Conservation (phyloP, 1,140 invertebrate genomes). For the Halictus rubicundus region DNA sequence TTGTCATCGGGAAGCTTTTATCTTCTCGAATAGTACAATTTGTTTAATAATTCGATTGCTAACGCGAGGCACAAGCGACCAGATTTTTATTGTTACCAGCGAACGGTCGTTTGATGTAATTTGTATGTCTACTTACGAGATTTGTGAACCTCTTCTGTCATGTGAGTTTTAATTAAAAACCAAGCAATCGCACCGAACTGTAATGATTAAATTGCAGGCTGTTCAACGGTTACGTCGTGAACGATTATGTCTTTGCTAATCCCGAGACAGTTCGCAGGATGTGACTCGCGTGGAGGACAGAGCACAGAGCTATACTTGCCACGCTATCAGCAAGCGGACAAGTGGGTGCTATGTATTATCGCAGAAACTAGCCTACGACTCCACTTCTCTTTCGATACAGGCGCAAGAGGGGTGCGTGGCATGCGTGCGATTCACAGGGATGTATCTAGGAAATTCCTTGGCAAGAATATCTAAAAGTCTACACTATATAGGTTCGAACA, state of each 20-base stretch:
- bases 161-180: not conserved
- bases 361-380: constrained; percentile 44
- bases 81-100: not conserved
- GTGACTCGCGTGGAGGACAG: not conserved
- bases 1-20: not conserved
- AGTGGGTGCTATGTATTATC: constrained; percentile 52
- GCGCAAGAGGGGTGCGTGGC: constrained; percentile 50
- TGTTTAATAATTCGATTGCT: not conserved
- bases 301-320: constrained; percentile 14
- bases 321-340: constrained; percentile 45
- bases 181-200: not conserved
- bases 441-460: constrained; percentile 42
- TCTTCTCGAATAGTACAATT: not conserved
- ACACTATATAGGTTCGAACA: not conserved
- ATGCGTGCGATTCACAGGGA: constrained; percentile 44
- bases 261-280: not conserved
- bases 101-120: not conserved
- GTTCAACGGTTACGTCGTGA: not conserved
- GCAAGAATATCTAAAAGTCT: not conserved
- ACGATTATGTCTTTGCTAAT: not conserved
- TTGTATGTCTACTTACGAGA: not conserved
- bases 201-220: not conserved
- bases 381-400: constrained; percentile 28
- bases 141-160: not conserved
- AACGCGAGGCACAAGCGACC: not conserved